Conservation (phyloP, 2,888 invertebrate genomes). For the Creontiades dilutus region DNA sequence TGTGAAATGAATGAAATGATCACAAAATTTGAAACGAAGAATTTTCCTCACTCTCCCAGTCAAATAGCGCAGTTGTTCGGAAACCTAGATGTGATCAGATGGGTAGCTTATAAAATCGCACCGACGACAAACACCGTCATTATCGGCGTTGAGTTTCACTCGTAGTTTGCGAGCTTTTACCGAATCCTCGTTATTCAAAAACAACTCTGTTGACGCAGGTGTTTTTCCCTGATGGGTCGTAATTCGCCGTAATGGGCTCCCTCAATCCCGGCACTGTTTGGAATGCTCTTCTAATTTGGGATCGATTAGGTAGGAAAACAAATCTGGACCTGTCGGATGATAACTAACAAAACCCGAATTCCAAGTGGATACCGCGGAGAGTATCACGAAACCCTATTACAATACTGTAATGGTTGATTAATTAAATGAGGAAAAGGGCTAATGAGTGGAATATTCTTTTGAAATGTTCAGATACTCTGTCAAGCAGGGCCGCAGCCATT, state of each 20-base stretch:
- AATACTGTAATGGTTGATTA: no score
- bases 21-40: no score
- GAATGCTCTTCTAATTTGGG: not conserved
- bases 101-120: not conserved
- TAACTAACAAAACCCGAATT: no score
- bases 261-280: not conserved
- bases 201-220: conserved; percentile 16
- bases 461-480: no score
- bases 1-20: no score
- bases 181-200: not conserved
- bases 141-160: not conserved
- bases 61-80: not conserved
- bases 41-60: not conserved
- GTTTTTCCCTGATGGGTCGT: not conserved
- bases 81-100: not conserved
- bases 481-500: no score
- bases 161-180: not conserved
- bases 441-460: no score
- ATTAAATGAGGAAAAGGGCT: no score
- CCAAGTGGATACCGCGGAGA: no score
- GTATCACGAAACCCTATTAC: no score
- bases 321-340: no score
- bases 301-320: not conserved
- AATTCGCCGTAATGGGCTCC: not conserved
- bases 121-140: not conserved